Percentiles rank a stretch among this genome's conserved stretches.
phyloP scores from a whole-genome alignment of 2,888 invertebrate species.

The Plebejus anna region DNA sequence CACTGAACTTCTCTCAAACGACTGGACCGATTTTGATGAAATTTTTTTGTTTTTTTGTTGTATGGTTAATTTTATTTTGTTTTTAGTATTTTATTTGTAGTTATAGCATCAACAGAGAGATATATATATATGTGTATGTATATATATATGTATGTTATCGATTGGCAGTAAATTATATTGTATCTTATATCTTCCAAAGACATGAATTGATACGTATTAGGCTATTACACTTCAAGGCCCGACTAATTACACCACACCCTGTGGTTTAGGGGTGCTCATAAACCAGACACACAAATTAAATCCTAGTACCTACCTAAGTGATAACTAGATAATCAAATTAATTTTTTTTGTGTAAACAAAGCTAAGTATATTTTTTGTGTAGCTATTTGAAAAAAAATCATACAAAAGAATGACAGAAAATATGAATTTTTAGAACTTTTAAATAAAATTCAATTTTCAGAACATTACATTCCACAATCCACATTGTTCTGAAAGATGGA shows the following conservation, averaged over 20 bases:
- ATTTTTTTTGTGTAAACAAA: neutral
- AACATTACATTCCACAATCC: too few relatives aligned
- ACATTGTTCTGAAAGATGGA: too few relatives aligned
- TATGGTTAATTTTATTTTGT: too few relatives aligned
- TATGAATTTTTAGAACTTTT: too few relatives aligned
- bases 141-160: neutral
- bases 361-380: neutral
- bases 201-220: neutral
- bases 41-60: too few relatives aligned
- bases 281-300: neutral
- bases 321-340: neutral
- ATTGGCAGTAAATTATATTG: neutral
- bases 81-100: too few relatives aligned
- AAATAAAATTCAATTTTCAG: too few relatives aligned
- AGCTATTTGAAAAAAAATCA: neutral
- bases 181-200: neutral
- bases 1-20: too few relatives aligned
- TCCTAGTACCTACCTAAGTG: neutral
- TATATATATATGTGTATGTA: too few relatives aligned
- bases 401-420: too few relatives aligned
- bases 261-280: neutral
- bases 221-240: neutral
- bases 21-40: too few relatives aligned
- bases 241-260: neutral
- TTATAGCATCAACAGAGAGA: too few relatives aligned